phyloP scores from a whole-genome alignment of 1,140 invertebrate species.

The Ephestia elutella region DNA sequence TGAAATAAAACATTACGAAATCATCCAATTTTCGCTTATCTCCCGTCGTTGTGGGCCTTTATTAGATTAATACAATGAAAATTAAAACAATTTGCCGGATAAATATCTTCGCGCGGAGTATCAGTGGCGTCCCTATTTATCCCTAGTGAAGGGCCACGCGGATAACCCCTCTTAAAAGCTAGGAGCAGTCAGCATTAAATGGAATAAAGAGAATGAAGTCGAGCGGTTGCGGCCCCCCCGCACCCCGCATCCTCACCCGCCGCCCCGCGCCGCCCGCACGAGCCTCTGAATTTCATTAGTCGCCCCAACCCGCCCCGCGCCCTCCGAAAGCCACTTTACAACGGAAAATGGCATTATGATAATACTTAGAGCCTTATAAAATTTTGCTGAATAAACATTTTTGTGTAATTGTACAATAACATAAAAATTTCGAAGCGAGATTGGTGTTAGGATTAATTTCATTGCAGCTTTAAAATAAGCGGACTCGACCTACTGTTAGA shows the following conservation, averaged over 20 bases:
- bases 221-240: constrained; percentile 48
- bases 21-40: constrained; percentile 61
- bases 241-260: constrained; percentile 22
- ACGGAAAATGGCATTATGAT: constrained; percentile 71
- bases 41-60: constrained; percentile 60
- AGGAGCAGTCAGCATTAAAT: constrained; percentile 73
- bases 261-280: constrained; percentile 34
- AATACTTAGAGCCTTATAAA: constrained; percentile 71
- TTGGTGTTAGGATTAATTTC: constrained; percentile 29
- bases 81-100: constrained; percentile 76
- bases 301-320: constrained; percentile 47
- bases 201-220: constrained; percentile 71
- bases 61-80: constrained; percentile 74
- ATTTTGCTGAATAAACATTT: constrained; percentile 70
- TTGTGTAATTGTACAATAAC: constrained; percentile 65
- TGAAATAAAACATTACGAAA: constrained; percentile 56
- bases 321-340: constrained; percentile 68
- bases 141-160: constrained; percentile 66
- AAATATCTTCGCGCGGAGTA: constrained; percentile 72
- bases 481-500: background rate
- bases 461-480: constrained; percentile 26
- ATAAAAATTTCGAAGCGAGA: constrained; percentile 35
- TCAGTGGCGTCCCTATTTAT: constrained; percentile 70
- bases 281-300: constrained; percentile 73
- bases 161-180: constrained; percentile 74